A percentile compares a stretch with the other conserved stretches of the same genome.
Conservation (phyloP, 1,140 invertebrate genomes). For the Pseudoatta argentina region DNA sequence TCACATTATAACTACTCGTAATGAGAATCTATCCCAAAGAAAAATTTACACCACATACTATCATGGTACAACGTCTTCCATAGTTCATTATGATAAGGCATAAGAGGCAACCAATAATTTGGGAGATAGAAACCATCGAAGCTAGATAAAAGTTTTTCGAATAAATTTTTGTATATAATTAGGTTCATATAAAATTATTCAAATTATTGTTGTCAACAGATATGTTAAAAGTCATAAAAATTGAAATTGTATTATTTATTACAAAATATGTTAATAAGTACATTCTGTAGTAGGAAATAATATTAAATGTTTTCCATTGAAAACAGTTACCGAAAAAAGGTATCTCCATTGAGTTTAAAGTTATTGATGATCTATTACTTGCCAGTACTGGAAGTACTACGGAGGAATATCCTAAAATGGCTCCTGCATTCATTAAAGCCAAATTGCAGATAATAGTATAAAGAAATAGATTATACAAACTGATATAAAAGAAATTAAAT, state of each 20-base stretch:
- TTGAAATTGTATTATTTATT: no score
- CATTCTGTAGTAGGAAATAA: no score
- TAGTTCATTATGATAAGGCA: slow-evolving; percentile 70
- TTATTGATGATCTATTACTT: slow-evolving; percentile 45
- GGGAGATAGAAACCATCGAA: slow-evolving; percentile 58
- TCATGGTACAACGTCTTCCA: slow-evolving; percentile 84
- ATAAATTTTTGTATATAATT: no score
- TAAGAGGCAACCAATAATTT: slow-evolving; percentile 54
- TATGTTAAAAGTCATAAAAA: no score
- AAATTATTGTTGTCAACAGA: no score
- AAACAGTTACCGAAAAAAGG: neutral
- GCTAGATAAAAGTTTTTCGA: slow-evolving; percentile 32
- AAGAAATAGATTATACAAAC: neutral
- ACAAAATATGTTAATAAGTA: no score
- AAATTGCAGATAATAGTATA: neutral
- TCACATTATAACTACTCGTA: slow-evolving; percentile 74
- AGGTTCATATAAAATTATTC: no score
- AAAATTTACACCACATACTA: slow-evolving; percentile 81
- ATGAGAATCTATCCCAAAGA: slow-evolving; percentile 85
- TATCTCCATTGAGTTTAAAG: neutral
- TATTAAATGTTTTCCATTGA: no score
- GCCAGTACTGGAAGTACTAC: slow-evolving; percentile 75
- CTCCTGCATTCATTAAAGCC: slow-evolving; percentile 69
- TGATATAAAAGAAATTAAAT: neutral
- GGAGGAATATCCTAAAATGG: slow-evolving; percentile 80